A percentile compares a stretch with the other conserved stretches of the same genome.
Evolutionary conservation across 2,888 invertebrate species (phyloP).

Genomic region (Drosophila suboccidentalis): DNA sequence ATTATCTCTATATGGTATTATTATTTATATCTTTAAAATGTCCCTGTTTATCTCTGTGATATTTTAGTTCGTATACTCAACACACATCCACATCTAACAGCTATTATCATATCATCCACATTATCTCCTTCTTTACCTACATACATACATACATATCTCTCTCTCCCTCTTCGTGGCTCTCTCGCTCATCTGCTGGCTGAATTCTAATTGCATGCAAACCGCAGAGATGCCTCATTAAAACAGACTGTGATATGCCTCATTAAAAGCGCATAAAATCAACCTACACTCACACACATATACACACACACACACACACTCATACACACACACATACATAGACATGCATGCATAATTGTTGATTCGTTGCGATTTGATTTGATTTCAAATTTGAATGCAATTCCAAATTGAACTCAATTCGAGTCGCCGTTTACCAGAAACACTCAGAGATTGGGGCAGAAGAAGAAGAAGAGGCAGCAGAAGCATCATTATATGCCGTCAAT

Average conservation of each 20-base stretch:
- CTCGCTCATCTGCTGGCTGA: not conserved
- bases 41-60: not conserved
- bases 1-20: too few relatives aligned
- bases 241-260: constrained; percentile 70
- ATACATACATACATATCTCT: not conserved
- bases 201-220: constrained; percentile 57
- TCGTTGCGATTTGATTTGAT: constrained; percentile 49
- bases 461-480: constrained; percentile 4
- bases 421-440: constrained; percentile 52
- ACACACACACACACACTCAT: constrained; percentile 9
- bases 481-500: constrained; percentile 73
- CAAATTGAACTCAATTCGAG: constrained; percentile 47
- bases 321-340: not conserved
- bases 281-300: constrained; percentile 5
- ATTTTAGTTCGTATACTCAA: not conserved
- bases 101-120: constrained; percentile 8
- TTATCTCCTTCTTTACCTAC: not conserved
- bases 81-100: not conserved
- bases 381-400: constrained; percentile 51
- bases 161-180: not conserved
- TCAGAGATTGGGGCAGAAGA: constrained; percentile 11
- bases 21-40: not conserved
- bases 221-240: constrained; percentile 67
- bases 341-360: constrained; percentile 61
- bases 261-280: constrained; percentile 41